Base-by-base conservation (phyloP, 2,797 vertebrate species). In the Acrocephalus scirpaceus region DNA sequence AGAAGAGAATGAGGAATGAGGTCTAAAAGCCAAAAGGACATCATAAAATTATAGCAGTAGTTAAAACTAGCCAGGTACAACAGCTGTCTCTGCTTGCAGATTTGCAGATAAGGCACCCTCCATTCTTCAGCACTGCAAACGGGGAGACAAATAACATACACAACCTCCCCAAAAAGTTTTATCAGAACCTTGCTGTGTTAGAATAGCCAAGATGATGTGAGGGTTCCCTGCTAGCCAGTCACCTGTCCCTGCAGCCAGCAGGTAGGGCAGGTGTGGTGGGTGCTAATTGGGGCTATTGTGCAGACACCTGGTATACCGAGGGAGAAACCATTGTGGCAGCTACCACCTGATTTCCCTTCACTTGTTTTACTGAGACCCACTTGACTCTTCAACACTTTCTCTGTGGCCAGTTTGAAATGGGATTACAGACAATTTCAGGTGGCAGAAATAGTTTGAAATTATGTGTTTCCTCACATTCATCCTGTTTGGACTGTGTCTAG, bases 181-280 rank as follows among this genome's bases (percentile, higher is more conserved):
- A 29, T 36, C 58, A 79, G n/a, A 57, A 27, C 9, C 14, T 70
- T n/a, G 34, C 56, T 67, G 57, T 40, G 57, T 70, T 54, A 70
- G 61, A 70, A 34, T 26, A 93, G 64, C 36, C 38, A 27, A 22
- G 48, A 6, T 16, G 50, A 30, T 2, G 2, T 6, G 65, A 86
- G 53, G 45, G 19, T 83, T 13, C 57, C 40, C 10, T 25, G 42
- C 47, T 57, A 88, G 44, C 20, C 54, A 25, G 54, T 83, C 80
- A 75, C 47, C 60, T 76, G 47, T 69, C 69, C 56, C 72, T 4
- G 18, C 74, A 89, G 77, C 42, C 11, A 26, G 80, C 73, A 69
- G 53, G 65, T 10, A 0, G 0, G 34, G 51, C 21, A 72, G 56
- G 34, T 42, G 26, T 0, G 0, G 9, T 23, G 72, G 47, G 65